Evolutionary conservation across 2,113 vertebrate species (phyloP).

Genomic region (Bos taurus): ARS-UCD2.0 NC_037349.1:9028501-9029000

Average conservation of each 20-base stretch:
- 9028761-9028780: background rate
- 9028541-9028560: background rate
- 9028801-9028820: background rate
- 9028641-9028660: background rate
- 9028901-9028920: fast-evolving
- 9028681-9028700: background rate
- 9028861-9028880: background rate
- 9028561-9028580: background rate
- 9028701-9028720: background rate
- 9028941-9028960: background rate
- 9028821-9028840: constrained; percentile 32
- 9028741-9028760: background rate
- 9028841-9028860: background rate
- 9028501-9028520: background rate
- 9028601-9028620: background rate
- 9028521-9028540: background rate
- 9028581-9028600: background rate
- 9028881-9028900: background rate
- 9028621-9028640: background rate
- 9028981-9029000: background rate
- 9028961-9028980: background rate
- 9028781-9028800: background rate
- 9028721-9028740: background rate
- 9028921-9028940: background rate
- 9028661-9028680: background rate